phyloP scores from a whole-genome alignment of 2,888 invertebrate species.

The Acanthopleura granulata region DNA sequence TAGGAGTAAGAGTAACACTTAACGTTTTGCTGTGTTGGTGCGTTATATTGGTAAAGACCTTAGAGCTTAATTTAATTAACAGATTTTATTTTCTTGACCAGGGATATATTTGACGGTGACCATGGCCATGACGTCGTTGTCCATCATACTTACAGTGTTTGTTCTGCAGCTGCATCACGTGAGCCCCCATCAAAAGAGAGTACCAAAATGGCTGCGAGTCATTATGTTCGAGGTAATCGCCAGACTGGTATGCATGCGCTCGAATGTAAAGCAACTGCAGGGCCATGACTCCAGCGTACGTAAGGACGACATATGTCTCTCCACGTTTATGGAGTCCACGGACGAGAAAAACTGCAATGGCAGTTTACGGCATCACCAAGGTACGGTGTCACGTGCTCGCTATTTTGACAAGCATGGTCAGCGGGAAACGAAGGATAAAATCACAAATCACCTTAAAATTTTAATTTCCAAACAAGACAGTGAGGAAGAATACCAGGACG shows the following conservation, averaged over 20 bases:
- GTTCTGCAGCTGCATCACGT: constrained; percentile 70
- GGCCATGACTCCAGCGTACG: constrained; percentile 27
- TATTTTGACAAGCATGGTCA: constrained; percentile 17
- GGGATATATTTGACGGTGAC: constrained; percentile 71
- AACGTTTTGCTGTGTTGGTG: too few relatives aligned
- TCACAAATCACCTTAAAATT: constrained; percentile 57
- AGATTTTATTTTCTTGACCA: constrained; percentile 33
- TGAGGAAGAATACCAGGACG: constrained; percentile 60
- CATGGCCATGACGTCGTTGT: constrained; percentile 71
- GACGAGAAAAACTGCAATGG: constrained; percentile 54
- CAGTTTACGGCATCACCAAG: constrained; percentile 27
- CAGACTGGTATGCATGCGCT: constrained; percentile 61
- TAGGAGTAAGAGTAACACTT: too few relatives aligned
- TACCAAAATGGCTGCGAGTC: constrained; percentile 66
- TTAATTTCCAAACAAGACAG: constrained; percentile 58
- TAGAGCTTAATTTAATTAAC: too few relatives aligned
- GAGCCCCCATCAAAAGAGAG: constrained; percentile 65
- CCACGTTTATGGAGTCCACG: constrained; percentile 50
- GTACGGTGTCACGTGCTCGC: constrained; percentile 25
- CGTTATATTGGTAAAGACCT: too few relatives aligned
- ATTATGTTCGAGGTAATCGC: constrained; percentile 65
- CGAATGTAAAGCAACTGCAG: constrained; percentile 33
- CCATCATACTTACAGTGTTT: constrained; percentile 70
- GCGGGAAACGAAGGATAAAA: constrained; percentile 45
- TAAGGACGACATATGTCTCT: constrained; percentile 47